These are phyloP conservation scores for Rhaphigaster nebulosa DNA, from an alignment of 2,888 invertebrate genomes.

Conservation along the genomic window DNA sequence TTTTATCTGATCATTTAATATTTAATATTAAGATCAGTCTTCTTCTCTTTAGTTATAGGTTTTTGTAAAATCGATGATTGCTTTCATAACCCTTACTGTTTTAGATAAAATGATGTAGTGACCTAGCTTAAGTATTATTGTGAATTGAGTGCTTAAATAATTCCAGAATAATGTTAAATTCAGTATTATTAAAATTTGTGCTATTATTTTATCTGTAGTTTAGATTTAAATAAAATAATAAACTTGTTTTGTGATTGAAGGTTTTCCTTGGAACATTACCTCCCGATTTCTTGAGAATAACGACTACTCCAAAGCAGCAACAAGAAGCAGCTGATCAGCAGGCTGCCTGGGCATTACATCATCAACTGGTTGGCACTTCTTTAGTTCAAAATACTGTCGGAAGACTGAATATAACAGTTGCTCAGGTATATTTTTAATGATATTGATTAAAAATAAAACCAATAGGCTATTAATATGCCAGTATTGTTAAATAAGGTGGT, in stretches of 20 bases:
- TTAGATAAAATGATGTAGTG: not conserved
- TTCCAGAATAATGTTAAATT: not conserved
- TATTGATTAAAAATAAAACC: slow-evolving; percentile 48
- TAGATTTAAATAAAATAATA: not conserved
- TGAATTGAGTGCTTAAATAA: not conserved
- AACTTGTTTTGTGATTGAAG: slow-evolving; percentile 68
- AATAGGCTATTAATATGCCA: too few species aligned
- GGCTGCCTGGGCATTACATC: slow-evolving; percentile 80
- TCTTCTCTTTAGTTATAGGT: not conserved
- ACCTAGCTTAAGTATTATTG: not conserved
- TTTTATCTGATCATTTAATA: too few species aligned
- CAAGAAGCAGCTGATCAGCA: slow-evolving; percentile 85
- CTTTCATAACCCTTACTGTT: not conserved
- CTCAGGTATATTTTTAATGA: slow-evolving; percentile 73
- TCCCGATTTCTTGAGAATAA: slow-evolving; percentile 79
- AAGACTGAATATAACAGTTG: slow-evolving; percentile 86
- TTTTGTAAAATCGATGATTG: not conserved
- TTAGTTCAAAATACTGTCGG: slow-evolving; percentile 74
- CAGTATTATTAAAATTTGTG: not conserved
- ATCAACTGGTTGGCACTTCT: slow-evolving; percentile 72
- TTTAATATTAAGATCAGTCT: not conserved
- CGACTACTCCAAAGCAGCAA: slow-evolving; percentile 73
- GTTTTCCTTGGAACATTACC: slow-evolving; percentile 86
- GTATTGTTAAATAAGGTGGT: too few species aligned
- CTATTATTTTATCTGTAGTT: not conserved